phyloP scores from a whole-genome alignment of 1,140 invertebrate genomes.

The Plutomurus gul region DNA sequence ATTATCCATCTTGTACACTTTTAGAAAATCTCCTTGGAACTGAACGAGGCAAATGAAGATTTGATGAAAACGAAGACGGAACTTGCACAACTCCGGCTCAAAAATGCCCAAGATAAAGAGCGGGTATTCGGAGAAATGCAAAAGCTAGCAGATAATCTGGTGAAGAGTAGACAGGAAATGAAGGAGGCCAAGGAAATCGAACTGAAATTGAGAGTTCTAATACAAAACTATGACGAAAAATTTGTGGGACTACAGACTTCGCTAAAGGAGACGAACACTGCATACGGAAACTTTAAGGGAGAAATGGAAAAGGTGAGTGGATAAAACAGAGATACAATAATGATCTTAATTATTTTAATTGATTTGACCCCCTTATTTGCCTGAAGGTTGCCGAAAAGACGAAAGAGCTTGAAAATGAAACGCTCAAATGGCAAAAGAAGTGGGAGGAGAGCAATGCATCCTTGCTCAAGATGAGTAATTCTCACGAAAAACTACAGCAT shows the following conservation, averaged over 20 bases:
- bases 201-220: constrained; percentile 34
- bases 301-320: constrained; percentile 50
- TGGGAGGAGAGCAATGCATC: constrained; percentile 50
- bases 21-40: neutral
- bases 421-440: constrained; percentile 47
- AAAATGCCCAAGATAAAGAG: constrained; percentile 48
- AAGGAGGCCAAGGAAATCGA: constrained; percentile 50
- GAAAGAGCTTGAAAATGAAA: constrained; percentile 49
- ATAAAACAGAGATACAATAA: neutral
- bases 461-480: constrained; percentile 20
- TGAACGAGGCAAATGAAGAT: constrained; percentile 14
- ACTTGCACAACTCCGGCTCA: constrained; percentile 39
- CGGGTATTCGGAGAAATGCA: constrained; percentile 47
- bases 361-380: no score
- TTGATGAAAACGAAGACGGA: constrained; percentile 36
- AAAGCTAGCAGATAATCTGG: constrained; percentile 41
- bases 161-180: constrained; percentile 45
- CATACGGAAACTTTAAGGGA: constrained; percentile 45
- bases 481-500: constrained; percentile 44
- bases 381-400: constrained; percentile 40
- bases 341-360: neutral
- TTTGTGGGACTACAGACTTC: constrained; percentile 45
- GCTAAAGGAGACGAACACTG: constrained; percentile 43
- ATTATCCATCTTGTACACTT: neutral
- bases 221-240: constrained; percentile 51